phyloP scores from a whole-genome alignment of 1,140 invertebrate species.

The Drosophila subpulchrella region DNA sequence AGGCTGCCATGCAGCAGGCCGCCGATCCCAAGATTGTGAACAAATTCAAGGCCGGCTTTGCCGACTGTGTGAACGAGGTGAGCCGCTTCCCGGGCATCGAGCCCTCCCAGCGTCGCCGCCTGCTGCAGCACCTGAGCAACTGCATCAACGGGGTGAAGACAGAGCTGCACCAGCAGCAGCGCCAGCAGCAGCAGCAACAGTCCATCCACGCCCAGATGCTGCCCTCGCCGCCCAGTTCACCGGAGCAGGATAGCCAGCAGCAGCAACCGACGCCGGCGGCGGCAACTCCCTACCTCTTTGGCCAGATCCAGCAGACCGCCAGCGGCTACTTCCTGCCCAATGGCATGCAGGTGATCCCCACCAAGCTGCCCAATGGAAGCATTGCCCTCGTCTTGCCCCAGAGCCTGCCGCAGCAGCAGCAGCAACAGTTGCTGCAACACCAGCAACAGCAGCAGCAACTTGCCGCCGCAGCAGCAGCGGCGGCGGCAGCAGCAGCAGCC shows the following conservation, averaged over 20 bases:
- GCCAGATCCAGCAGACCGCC: slow-evolving; percentile 87
- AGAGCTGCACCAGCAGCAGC: slow-evolving; percentile 83
- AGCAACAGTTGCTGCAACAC: slow-evolving; percentile 86
- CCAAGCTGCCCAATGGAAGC: slow-evolving; percentile 91
- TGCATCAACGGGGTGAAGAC: slow-evolving; percentile 87
- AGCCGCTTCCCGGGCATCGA: slow-evolving; percentile 91
- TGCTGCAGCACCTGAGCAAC: slow-evolving; percentile 90
- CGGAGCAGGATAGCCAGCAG: slow-evolving; percentile 85
- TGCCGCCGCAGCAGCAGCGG: slow-evolving; percentile 46
- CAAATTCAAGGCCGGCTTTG: slow-evolving; percentile 95
- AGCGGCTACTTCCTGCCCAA: slow-evolving; percentile 87
- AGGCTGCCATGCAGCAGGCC: slow-evolving; percentile 89
- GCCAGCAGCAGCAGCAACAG: slow-evolving; percentile 66
- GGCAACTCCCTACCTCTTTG: slow-evolving; percentile 74
- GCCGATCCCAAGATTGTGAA: slow-evolving; percentile 91
- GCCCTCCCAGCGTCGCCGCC: slow-evolving; percentile 88
- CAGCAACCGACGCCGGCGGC: slow-evolving; percentile 39
- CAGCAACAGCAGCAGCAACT: slow-evolving; percentile 87
- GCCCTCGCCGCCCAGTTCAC: slow-evolving; percentile 84
- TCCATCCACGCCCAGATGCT: slow-evolving; percentile 84
- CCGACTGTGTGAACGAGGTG: slow-evolving; percentile 94
- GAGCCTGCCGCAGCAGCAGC: slow-evolving; percentile 82
- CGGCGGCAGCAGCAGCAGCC: slow-evolving; percentile 85
- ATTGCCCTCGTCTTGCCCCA: slow-evolving; percentile 91
- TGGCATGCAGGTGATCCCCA: slow-evolving; percentile 92